Evolutionary conservation across 2,113 vertebrate species (phyloP).

Genomic region (Tupaia chinensis): DNA sequence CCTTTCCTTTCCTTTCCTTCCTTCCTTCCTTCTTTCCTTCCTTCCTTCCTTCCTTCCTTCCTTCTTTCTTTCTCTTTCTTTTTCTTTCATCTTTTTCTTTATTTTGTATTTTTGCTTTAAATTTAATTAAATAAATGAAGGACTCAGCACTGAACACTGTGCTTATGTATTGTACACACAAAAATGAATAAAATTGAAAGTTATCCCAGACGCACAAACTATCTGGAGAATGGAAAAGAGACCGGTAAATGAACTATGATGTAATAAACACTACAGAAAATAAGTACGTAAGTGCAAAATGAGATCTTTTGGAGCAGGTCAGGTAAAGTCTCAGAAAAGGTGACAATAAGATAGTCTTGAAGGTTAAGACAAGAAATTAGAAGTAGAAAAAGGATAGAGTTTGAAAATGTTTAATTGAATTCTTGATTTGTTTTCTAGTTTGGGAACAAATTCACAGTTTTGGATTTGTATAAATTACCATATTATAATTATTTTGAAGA

Average conservation of each 20-base stretch:
- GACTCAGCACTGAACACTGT: background rate
- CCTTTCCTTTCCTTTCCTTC: too few relatives aligned
- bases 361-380: background rate
- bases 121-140: background rate
- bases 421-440: background rate
- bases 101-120: background rate
- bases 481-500: constrained; percentile 41
- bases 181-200: background rate
- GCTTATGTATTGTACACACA: background rate
- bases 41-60: too few relatives aligned
- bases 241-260: background rate
- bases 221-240: background rate
- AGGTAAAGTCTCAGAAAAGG: background rate
- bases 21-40: too few relatives aligned
- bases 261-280: background rate
- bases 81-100: too few relatives aligned
- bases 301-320: background rate
- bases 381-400: background rate
- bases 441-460: background rate
- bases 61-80: too few relatives aligned
- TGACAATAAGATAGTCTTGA: background rate
- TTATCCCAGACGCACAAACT: background rate
- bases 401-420: background rate
- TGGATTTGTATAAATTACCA: background rate
- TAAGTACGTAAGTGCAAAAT: background rate